Percentiles rank a stretch among this genome's conserved stretches.
Evolutionary conservation across 1,140 invertebrate species (phyloP).

Genomic region (Antheraea pernyi): DNA sequence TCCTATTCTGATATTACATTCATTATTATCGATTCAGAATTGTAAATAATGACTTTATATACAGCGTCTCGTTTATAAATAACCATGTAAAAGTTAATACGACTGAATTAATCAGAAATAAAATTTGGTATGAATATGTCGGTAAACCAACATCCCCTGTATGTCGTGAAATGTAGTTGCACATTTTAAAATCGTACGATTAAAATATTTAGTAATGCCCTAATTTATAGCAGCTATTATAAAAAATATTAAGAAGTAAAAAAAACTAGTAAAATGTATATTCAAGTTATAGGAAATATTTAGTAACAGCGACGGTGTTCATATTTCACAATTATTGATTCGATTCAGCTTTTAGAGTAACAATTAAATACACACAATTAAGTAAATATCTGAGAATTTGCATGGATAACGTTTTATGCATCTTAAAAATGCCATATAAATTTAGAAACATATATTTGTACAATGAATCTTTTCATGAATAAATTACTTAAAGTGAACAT

Average conservation of each 20-base stretch:
- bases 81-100: not conserved
- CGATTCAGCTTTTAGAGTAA: not conserved
- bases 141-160: not conserved
- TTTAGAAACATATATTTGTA: not conserved
- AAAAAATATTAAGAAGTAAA: not conserved
- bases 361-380: not conserved
- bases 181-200: not conserved
- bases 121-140: not conserved
- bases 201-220: not conserved
- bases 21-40: not conserved
- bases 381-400: not conserved
- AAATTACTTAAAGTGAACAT: not conserved
- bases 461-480: not conserved
- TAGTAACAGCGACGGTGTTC: not conserved
- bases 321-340: not conserved
- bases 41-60: not conserved
- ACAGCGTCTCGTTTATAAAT: not conserved
- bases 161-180: not conserved
- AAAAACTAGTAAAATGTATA: not conserved
- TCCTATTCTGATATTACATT: slow-evolving; percentile 16
- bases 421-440: not conserved
- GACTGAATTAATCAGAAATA: not conserved
- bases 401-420: not conserved
- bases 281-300: too few relatives aligned
- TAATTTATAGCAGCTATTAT: not conserved